Evolutionary conservation across 37 sponge, comb jelly and placozoan species (phyloP), one percentile per base, ranked within the genome.

Genomic region (Spongilla lacustris): DNA sequence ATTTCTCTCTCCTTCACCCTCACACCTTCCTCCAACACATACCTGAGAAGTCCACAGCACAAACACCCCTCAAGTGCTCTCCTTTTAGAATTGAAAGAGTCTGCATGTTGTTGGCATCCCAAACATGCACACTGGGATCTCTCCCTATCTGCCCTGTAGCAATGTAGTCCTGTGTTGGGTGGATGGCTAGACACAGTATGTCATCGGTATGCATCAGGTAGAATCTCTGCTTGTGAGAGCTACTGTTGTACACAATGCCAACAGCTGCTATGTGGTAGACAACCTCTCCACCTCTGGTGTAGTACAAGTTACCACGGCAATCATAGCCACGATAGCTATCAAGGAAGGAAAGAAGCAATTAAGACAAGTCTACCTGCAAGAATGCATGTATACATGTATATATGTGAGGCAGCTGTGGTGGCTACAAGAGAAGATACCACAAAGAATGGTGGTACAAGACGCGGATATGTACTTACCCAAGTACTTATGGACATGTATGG

Each of bases 221-320:
- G 91, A 92, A 96, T 49, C 92, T 41, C 84, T 98, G 99, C 28
- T 82, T 84, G 87, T 98, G 95, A 29, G 74, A 84, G 76, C 73
- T 66, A 2, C 73, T 81, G 76, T 88, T 92, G 86, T 97, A 97
- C 70, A 98, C 92, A 36, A 98, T 91, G 35, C 99, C 99, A 73
- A 98, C 72, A 50, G 96, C 99, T 33, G 99, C 99, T 11, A 98
- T 85, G 79, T 97, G 97, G 82, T 98, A 98, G 36, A 98, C 93
- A 4, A 98, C 75, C 22, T 95, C 94, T 2, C 94, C 96, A 22
- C 84, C 79, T 21, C 90, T 82, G 14, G 94, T 91, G 84, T 97
- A 98, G 94, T 80, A 93, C 36, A 98, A 87, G 82, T 98, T 98
- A 83, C 87, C 91, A 27, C 97, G 85, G 81, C 96, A 97, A 69